Evolutionary conservation across 2,888 invertebrate genomes (phyloP).

Genomic region (Cephus pygmeus): DNA sequence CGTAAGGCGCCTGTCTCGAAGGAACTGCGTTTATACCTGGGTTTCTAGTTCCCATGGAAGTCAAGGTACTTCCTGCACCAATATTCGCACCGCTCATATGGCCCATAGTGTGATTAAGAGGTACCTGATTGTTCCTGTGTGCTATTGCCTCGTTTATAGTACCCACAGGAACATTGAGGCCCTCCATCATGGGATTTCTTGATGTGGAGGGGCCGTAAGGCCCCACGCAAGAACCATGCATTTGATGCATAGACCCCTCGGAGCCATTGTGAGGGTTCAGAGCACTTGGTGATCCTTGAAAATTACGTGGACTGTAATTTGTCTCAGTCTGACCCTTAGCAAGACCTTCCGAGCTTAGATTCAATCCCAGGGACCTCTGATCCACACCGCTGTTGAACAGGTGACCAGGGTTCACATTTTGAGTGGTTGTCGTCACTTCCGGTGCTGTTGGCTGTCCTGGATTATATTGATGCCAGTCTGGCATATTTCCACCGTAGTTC

Average conservation of each 20-base stretch:
- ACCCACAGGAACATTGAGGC: constrained; percentile 34
- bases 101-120: constrained; percentile 40
- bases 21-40: constrained; percentile 26
- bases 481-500: constrained; percentile 62
- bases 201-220: constrained; percentile 44
- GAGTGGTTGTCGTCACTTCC: constrained; percentile 42
- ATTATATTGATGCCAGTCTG: constrained; percentile 65
- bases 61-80: constrained; percentile 30
- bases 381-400: constrained; percentile 48
- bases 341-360: constrained; percentile 41
- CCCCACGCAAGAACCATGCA: constrained; percentile 47
- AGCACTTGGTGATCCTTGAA: constrained; percentile 35
- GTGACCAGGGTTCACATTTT: constrained; percentile 51
- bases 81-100: constrained; percentile 43
- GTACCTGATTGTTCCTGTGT: constrained; percentile 47
- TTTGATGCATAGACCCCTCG: constrained; percentile 47
- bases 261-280: constrained; percentile 23
- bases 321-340: constrained; percentile 49
- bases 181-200: constrained; percentile 50
- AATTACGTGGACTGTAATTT: constrained; percentile 41
- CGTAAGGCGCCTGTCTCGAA: constrained; percentile 38
- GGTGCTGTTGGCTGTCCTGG: constrained; percentile 49
- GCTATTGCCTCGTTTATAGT: constrained; percentile 45
- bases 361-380: constrained; percentile 46
- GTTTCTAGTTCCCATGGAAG: constrained; percentile 38